phyloP scores from a whole-genome alignment of 2,113 vertebrate species.

The Rhinolophus sinicus region DNA sequence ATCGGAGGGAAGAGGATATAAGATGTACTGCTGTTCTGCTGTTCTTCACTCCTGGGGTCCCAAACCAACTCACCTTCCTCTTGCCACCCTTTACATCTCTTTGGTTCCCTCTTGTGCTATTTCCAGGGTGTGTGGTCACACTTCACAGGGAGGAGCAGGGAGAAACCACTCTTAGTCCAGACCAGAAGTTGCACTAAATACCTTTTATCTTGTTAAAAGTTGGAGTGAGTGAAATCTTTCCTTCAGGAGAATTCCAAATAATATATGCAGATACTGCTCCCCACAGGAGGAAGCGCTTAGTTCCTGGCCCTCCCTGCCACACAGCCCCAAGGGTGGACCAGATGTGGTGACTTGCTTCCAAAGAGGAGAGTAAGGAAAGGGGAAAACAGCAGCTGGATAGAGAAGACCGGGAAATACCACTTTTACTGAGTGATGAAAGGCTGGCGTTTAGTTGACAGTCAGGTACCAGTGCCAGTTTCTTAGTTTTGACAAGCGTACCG shows the following conservation, averaged over 20 bases:
- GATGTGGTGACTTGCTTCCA: not conserved
- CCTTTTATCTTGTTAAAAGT: not conserved
- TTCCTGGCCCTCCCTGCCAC: not conserved
- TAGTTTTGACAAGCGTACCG: not conserved
- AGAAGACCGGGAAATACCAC: not conserved
- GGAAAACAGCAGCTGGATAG: not conserved
- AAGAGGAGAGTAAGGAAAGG: not conserved
- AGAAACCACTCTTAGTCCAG: not conserved
- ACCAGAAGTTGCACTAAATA: not conserved
- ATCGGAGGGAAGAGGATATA: not conserved
- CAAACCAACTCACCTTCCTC: not conserved
- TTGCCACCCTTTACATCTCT: not conserved
- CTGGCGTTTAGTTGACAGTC: not conserved
- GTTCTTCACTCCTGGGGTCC: not conserved
- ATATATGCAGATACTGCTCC: not conserved
- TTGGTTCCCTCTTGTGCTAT: not conserved
- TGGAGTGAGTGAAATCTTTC: not conserved
- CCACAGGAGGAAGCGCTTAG: not conserved
- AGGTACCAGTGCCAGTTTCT: not conserved
- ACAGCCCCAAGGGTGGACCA: not conserved
- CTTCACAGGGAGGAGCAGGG: not conserved
- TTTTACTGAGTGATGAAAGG: not conserved
- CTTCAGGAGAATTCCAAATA: conserved; percentile 1
- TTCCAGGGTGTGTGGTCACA: not conserved
- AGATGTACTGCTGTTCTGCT: fast-evolving